Base-by-base conservation (phyloP, 2,888 invertebrate genomes). In the Drosophila putrida region DNA sequence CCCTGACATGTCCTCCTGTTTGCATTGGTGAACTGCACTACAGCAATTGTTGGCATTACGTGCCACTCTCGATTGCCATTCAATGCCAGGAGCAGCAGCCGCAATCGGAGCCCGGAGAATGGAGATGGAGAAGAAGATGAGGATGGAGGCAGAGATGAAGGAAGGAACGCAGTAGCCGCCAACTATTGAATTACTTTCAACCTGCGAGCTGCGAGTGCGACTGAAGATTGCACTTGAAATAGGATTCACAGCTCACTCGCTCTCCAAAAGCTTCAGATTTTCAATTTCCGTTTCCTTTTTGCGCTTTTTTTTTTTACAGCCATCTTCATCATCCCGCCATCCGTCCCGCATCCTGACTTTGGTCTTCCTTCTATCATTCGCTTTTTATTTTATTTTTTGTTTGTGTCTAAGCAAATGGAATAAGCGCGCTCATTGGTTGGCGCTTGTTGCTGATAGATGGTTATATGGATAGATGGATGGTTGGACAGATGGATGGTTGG, bases 11-110 rank as follows among this genome's bases (percentile, higher is more conserved):
- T 60, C 28, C 67, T 65, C 66, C 64, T 88, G 78, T 88, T 74
- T 88, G 83, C 78, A 68, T 74, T 82, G 81, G 78, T 86, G 87
- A 71, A 80, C 66, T 71, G 59, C 69, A 66, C 76, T 80, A 76
- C 61, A 80, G 75, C 90, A 89, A 90, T 90, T 90, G 90, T 90
- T 85, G 80, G 90, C 88, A 90, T 90, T 90, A 90, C 90, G 89
- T 90, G 90, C 90, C 89, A 80, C 82, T 89, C 87, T 88, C 90
- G 82, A 87, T 88, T 86, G 86, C 78, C 86, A 85, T 89, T 89
- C 88, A 86, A 86, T 89, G 73, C 76, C 79, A 72, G 50, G 11
- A 71, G 68, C 63, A 67, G 54, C 39, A 59, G 44, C 64, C 27
- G 25, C 13, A 51, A 43, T 27, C 10, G 49, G 35, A 49, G 57